A percentile compares a stretch with the other conserved stretches of the same genome.
These are phyloP conservation scores for Caenorhabditis inopinata DNA, from an alignment of 1,140 invertebrate genomes.

Conservation along the genomic window DNA sequence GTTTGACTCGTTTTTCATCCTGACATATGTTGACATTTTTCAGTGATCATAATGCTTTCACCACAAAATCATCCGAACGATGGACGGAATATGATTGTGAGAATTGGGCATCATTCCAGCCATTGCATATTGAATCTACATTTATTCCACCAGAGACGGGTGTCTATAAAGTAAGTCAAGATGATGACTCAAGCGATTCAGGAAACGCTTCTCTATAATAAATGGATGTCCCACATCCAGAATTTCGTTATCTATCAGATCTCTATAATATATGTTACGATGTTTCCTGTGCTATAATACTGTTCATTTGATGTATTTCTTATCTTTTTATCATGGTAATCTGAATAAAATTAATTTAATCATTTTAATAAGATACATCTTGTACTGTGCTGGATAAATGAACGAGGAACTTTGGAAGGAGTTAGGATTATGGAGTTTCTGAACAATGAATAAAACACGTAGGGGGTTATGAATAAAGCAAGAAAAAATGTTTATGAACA, in stretches of 20 bases:
- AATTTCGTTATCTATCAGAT: neutral
- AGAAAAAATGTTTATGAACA: neutral
- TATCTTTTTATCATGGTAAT: conserved; percentile 10
- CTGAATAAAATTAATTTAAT: too few species aligned
- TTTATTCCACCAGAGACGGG: neutral
- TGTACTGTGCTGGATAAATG: too few species aligned
- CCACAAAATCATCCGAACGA: neutral
- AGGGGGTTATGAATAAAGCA: neutral
- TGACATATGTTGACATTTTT: too few species aligned
- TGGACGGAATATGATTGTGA: conserved; percentile 8
- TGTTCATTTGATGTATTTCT: neutral
- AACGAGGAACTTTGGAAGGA: neutral
- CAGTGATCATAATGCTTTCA: neutral
- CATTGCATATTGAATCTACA: neutral
- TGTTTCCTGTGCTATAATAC: conserved; percentile 1
- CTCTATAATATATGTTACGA: neutral
- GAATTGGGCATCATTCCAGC: conserved; percentile 1
- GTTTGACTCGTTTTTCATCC: too few species aligned
- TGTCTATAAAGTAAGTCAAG: neutral
- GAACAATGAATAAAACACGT: neutral
- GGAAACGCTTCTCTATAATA: neutral
- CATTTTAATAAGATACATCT: too few species aligned
- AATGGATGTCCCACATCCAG: too few species aligned
- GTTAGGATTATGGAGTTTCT: neutral
- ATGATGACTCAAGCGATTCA: conserved; percentile 2